Evolutionary conservation across 2,113 vertebrate genomes (phyloP), one percentile per base, ranked within the genome.

Genomic region (Ictalurus punctatus): DNA sequence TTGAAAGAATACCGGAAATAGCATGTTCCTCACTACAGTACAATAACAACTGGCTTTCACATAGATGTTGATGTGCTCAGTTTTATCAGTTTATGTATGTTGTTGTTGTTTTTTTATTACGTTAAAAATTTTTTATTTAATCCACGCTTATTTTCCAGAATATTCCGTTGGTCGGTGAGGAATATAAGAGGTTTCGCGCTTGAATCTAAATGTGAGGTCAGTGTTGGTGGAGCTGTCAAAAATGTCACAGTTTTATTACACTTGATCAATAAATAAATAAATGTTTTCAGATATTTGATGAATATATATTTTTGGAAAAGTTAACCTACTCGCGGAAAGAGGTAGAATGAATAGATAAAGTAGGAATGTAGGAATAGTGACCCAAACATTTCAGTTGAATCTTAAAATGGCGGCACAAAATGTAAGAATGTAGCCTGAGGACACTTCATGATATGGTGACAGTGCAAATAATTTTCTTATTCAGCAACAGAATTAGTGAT

Each of bases 1-100:
- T 44, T 83, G 23, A 63, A 81, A 40, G 12, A 40, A 82, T 27
- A 40, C 81, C 81, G 81, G 81, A 83, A 83, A 59, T 83, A 12
- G 7, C n/a, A 1, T 82, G 17, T 23, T 30, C 27, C 27, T 81
- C 2, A 6, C 6, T 19, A n/a, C 25, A 52, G 25, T 27, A 19
- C 25, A 8, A n/a, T 52, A 79, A 14, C 34, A 63, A 23, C 16
- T 23, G 37, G 80, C 30, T 63, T 2, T 14, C 23, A 25, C 9
- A 58, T 1, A 16, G 30, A 25, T 12, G n/a, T 21, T 34, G n/a
- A 56, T 34, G 48, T 34, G 14, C 0, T 9, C 2, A 37, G 2
- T 25, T 82, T 23, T 13, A 12, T 37, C 1, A 25, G 14, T 34
- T 80, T 54, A 19, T n/a, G n/a, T 6, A 48, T 48, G 44, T 48